Percentiles rank a stretch among this genome's conserved stretches.
phyloP scores from a whole-genome alignment of 2,888 invertebrate species.

The Spialia ferax region DNA sequence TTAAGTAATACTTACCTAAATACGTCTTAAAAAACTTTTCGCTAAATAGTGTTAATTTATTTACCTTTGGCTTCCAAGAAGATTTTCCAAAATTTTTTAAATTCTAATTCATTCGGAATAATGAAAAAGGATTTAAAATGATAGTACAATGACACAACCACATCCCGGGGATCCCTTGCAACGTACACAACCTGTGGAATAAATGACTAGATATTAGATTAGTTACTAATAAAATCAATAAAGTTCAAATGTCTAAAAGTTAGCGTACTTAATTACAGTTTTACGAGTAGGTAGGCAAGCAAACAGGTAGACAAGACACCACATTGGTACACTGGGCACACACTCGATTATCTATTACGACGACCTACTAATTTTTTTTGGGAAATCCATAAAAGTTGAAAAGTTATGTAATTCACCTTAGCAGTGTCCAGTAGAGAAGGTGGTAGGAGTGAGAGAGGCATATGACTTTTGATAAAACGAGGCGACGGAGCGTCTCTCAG shows the following conservation, averaged over 20 bases:
- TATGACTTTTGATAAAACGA: conserved; percentile 82
- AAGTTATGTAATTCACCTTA: conserved; percentile 60
- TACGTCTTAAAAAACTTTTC: no score
- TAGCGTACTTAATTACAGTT: no score
- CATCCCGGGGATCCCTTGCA: conserved; percentile 93
- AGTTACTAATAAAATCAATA: no score
- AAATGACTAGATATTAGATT: no score
- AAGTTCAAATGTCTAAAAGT: no score
- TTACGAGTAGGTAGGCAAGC: no score
- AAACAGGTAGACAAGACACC: no score
- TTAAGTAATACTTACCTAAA: background rate
- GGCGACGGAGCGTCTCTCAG: conserved; percentile 50
- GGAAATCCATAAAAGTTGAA: background rate
- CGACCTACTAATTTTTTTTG: no score
- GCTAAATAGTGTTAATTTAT: background rate
- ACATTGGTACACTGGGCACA: no score
- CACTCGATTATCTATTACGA: no score
- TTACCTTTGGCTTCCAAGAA: conserved; percentile 88
- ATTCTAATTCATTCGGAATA: conserved; percentile 86
- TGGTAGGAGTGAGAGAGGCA: conserved; percentile 90
- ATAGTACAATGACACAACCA: conserved; percentile 90
- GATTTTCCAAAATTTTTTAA: conserved; percentile 88
- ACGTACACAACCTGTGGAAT: conserved; percentile 87
- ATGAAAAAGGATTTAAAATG: conserved; percentile 60
- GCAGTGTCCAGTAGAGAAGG: conserved; percentile 76